phyloP scores from a whole-genome alignment of 2,888 invertebrate genomes.

The Spilarctia lutea region DNA sequence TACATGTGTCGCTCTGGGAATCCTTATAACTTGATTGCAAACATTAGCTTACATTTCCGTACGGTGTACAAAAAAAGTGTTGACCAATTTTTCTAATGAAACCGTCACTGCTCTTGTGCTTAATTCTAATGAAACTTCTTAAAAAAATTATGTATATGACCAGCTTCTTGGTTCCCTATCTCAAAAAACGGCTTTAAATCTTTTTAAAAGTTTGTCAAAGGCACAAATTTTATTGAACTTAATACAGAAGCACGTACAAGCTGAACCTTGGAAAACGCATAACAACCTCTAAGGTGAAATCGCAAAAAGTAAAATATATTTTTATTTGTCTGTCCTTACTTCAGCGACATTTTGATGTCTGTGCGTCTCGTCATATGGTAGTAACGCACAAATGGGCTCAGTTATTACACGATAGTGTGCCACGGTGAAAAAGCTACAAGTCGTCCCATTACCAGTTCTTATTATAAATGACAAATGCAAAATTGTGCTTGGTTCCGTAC shows the following conservation, averaged over 20 bases:
- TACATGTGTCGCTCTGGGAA: slow-evolving; percentile 49
- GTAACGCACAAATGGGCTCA: slow-evolving; percentile 55
- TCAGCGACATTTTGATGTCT: slow-evolving; percentile 52
- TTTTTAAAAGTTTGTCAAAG: neutral
- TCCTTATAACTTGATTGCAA: slow-evolving; percentile 57
- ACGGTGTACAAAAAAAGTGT: slow-evolving; percentile 41
- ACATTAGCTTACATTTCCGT: slow-evolving; percentile 41
- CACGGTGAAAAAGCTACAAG: slow-evolving; percentile 50
- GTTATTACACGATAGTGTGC: slow-evolving; percentile 63
- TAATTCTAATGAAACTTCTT: neutral
- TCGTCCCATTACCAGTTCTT: slow-evolving; percentile 51
- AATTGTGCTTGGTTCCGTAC: slow-evolving; percentile 15
- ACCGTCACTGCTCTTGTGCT: neutral
- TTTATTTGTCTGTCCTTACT: slow-evolving; percentile 56
- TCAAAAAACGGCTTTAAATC: neutral
- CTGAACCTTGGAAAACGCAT: slow-evolving; percentile 13
- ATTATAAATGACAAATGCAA: slow-evolving; percentile 33
- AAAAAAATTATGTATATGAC: neutral
- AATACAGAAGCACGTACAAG: slow-evolving; percentile 13
- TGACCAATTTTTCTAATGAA: neutral
- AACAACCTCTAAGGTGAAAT: slow-evolving; percentile 15
- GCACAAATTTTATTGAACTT: neutral
- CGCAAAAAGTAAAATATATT: slow-evolving; percentile 13
- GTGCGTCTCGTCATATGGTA: slow-evolving; percentile 30
- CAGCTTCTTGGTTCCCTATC: neutral